Percentiles rank a stretch among this genome's conserved stretches.
Evolutionary conservation across 2,888 invertebrate genomes (phyloP).

Genomic region (Caradrina clavipalpis): DNA sequence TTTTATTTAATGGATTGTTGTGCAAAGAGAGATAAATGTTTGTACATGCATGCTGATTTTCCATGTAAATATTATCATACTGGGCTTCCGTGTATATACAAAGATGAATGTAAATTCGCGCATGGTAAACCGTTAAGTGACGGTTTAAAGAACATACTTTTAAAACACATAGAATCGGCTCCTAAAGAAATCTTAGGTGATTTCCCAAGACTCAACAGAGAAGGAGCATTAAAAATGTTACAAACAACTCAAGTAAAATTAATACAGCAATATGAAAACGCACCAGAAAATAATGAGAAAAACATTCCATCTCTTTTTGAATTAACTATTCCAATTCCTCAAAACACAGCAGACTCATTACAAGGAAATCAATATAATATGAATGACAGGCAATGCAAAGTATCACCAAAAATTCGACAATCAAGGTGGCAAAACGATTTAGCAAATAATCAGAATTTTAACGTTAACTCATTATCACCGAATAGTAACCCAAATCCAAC

Average conservation of each 20-base stretch:
- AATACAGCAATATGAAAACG: slow-evolving; percentile 84
- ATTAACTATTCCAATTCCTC: slow-evolving; percentile 85
- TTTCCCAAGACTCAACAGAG: slow-evolving; percentile 95
- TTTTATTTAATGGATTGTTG: slow-evolving; percentile 99
- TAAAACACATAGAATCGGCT: slow-evolving; percentile 96
- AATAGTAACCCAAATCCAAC: slow-evolving; percentile 72
- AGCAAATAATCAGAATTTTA: slow-evolving; percentile 77
- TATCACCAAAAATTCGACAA: slow-evolving; percentile 86
- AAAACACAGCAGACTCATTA: slow-evolving; percentile 69
- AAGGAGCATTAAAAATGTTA: slow-evolving; percentile 93
- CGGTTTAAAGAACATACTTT: slow-evolving; percentile 92
- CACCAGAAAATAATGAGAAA: slow-evolving; percentile 78
- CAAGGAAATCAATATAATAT: slow-evolving; percentile 78
- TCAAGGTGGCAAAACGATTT: slow-evolving; percentile 89
- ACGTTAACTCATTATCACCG: slow-evolving; percentile 74
- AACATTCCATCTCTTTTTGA: slow-evolving; percentile 88
- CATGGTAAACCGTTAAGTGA: slow-evolving; percentile 97
- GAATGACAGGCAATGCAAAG: slow-evolving; percentile 83
- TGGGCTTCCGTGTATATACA: slow-evolving; percentile 95
- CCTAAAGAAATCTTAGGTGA: slow-evolving; percentile 98
- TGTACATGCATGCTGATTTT: slow-evolving; percentile 99
- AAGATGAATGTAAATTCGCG: slow-evolving; percentile 98
- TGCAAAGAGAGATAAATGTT: slow-evolving; percentile 98
- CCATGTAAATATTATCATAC: slow-evolving; percentile 99
- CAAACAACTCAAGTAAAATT: slow-evolving; percentile 85